phyloP scores from a whole-genome alignment of 2,888 invertebrate genomes.

The Trisateles emortualis region DNA sequence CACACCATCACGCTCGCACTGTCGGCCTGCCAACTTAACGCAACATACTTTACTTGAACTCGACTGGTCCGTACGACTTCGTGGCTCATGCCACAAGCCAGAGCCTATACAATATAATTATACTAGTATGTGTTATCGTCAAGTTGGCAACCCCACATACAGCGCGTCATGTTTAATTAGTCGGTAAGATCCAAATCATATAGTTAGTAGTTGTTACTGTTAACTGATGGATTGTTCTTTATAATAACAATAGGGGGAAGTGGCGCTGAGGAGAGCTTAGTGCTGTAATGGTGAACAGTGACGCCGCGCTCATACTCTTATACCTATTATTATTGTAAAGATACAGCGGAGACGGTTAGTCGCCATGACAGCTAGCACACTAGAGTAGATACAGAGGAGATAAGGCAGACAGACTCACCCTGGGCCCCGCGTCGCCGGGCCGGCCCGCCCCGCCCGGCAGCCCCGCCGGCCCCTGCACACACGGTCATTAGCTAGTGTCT shows the following conservation, averaged over 20 bases:
- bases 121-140: too few relatives aligned
- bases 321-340: not conserved
- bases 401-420: slow-evolving; percentile 88
- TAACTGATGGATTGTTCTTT: not conserved
- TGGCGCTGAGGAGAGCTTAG: not conserved
- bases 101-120: too few relatives aligned
- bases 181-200: not conserved
- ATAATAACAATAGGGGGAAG: not conserved
- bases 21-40: not conserved
- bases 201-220: not conserved
- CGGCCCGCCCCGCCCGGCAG: slow-evolving; percentile 92
- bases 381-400: too few relatives aligned
- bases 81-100: too few relatives aligned
- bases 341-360: not conserved
- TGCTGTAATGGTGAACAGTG: too few relatives aligned
- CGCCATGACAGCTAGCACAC: not conserved
- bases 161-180: not conserved
- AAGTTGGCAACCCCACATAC: not conserved
- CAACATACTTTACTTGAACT: too few relatives aligned
- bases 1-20: slow-evolving; percentile 31
- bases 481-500: not conserved
- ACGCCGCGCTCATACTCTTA: too few relatives aligned
- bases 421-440: slow-evolving; percentile 91
- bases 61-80: too few relatives aligned
- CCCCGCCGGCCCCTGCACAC: slow-evolving; percentile 92